Evolutionary conservation across 2,888 invertebrate species (phyloP).

Genomic region (Tenthredo distinguenda): DNA sequence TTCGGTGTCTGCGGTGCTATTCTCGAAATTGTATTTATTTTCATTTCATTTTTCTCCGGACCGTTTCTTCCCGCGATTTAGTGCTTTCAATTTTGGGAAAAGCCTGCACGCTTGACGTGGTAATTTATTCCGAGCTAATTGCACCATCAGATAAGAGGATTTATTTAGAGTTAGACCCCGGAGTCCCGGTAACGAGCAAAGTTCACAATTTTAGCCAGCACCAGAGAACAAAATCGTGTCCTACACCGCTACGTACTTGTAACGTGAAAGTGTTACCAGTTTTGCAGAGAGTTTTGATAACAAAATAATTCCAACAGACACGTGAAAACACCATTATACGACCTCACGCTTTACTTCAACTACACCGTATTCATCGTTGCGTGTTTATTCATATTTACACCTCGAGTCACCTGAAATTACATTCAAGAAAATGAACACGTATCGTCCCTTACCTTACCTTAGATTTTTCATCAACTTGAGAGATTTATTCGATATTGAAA

Average conservation of each 20-base stretch:
- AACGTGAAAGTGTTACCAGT: constrained; percentile 19
- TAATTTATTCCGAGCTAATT: constrained; percentile 40
- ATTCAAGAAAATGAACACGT: neutral
- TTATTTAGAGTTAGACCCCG: constrained; percentile 21
- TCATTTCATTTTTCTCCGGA: neutral
- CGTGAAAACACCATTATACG: constrained; percentile 12
- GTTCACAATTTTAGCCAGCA: constrained; percentile 45
- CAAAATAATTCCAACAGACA: constrained; percentile 15
- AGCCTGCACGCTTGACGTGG: constrained; percentile 2
- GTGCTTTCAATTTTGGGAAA: neutral
- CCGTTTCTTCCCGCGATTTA: neutral
- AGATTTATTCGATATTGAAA: neutral
- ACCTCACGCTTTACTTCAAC: neutral
- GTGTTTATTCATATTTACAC: constrained; percentile 6
- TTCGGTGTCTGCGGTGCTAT: neutral
- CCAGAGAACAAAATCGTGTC: constrained; percentile 6
- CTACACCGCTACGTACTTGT: constrained; percentile 1
- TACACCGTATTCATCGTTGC: neutral
- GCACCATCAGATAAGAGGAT: constrained; percentile 32
- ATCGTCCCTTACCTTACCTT: neutral
- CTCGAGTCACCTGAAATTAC: neutral
- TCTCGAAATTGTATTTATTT: neutral
- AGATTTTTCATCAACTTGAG: neutral
- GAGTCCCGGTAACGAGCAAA: constrained; percentile 34
- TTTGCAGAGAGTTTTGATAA: constrained; percentile 26